A percentile compares a stretch with the other conserved stretches of the same genome.
Evolutionary conservation across 1,140 invertebrate species (phyloP).

Genomic region (Ephestia elutella): DNA sequence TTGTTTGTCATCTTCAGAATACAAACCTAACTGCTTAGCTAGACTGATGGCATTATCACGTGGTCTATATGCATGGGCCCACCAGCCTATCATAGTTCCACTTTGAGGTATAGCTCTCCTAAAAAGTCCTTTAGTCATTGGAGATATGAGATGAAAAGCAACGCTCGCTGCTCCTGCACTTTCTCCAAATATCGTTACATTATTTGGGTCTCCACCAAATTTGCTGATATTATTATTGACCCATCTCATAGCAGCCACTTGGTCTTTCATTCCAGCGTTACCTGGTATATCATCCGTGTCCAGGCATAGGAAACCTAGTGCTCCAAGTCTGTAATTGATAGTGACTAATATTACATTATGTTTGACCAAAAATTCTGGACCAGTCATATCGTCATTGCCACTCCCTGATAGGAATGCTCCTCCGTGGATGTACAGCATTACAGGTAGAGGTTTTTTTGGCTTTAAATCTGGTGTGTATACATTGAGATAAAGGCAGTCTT

Average conservation of each 20-base stretch:
- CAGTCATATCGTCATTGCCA: slow-evolving; percentile 48
- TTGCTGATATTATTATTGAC: slow-evolving; percentile 34
- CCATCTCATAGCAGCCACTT: slow-evolving; percentile 39
- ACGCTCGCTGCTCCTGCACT: slow-evolving; percentile 77
- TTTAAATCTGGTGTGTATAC: slow-evolving; percentile 41
- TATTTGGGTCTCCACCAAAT: slow-evolving; percentile 82
- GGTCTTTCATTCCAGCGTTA: slow-evolving; percentile 41
- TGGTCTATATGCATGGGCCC: slow-evolving; percentile 17
- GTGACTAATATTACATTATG: slow-evolving; percentile 79
- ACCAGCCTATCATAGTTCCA: slow-evolving; percentile 18
- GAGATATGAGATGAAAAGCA: slow-evolving; percentile 71
- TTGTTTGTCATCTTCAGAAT: slow-evolving; percentile 26
- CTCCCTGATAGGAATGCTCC: slow-evolving; percentile 47
- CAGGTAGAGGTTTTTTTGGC: slow-evolving; percentile 33
- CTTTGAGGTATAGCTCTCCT: slow-evolving; percentile 36
- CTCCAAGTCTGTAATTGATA: slow-evolving; percentile 79
- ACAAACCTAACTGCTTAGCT: slow-evolving; percentile 28
- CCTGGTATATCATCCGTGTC: slow-evolving; percentile 52
- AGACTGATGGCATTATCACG: slow-evolving; percentile 29
- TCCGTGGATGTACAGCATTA: slow-evolving; percentile 64
- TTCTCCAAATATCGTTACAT: slow-evolving; percentile 84
- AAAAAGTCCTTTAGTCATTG: slow-evolving; percentile 75
- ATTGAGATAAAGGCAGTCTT: slow-evolving; percentile 70
- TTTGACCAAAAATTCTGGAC: slow-evolving; percentile 76
- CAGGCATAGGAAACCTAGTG: slow-evolving; percentile 71